These are phyloP conservation scores for Octomys mimax DNA, from an alignment of 2,797 vertebrate species.

Conservation along the genomic window DNA sequence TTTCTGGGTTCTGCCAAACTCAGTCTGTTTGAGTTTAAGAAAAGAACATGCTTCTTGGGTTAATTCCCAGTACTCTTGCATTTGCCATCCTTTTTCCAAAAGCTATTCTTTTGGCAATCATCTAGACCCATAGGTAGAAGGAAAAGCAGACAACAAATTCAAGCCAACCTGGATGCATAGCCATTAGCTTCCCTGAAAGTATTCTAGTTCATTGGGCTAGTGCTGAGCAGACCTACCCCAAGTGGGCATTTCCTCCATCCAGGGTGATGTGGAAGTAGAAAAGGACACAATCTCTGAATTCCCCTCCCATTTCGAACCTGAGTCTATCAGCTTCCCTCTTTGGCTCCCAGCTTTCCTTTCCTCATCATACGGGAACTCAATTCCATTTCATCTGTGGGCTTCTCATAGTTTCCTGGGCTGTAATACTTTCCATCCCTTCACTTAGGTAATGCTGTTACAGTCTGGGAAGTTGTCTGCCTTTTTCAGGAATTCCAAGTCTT, in stretches of 20 bases:
- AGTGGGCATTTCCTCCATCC: background rate
- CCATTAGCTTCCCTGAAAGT: background rate
- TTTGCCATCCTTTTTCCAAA: background rate
- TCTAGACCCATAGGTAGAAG: background rate
- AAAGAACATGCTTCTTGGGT: background rate
- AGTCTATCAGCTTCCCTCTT: background rate
- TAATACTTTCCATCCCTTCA: background rate
- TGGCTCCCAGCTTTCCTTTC: background rate
- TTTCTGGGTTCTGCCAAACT: background rate
- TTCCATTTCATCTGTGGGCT: background rate
- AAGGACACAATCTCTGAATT: background rate
- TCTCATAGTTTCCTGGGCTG: background rate
- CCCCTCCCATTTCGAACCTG: background rate
- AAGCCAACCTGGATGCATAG: background rate
- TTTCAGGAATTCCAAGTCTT: slow-evolving; percentile 14
- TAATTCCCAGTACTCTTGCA: background rate
- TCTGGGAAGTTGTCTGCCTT: slow-evolving; percentile 2
- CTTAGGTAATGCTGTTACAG: background rate
- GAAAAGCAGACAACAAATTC: background rate
- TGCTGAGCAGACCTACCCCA: background rate
- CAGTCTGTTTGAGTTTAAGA: background rate
- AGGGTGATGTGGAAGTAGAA: background rate
- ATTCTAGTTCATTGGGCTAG: background rate
- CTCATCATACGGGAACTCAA: background rate
- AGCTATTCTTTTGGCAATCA: background rate